Evolutionary conservation across 64 coral and sea anemone species (phyloP).

Genomic region (Catalaphyllia jardinei): DNA sequence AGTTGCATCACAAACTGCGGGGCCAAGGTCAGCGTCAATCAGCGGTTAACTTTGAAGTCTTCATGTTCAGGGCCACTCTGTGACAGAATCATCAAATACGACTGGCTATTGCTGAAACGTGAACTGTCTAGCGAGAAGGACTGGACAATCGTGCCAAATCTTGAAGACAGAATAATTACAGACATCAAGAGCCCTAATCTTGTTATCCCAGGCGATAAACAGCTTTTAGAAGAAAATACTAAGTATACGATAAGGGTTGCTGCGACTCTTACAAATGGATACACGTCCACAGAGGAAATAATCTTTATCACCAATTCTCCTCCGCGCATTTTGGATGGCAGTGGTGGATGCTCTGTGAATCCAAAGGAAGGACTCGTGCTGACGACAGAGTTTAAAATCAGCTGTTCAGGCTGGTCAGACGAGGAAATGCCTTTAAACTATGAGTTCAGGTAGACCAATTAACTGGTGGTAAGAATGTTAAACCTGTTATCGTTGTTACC

Average conservation of each 20-base stretch:
- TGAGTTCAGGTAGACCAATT: conserved; percentile 67
- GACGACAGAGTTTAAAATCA: conserved; percentile 56
- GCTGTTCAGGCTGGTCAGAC: conserved; percentile 56
- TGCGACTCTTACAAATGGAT: neutral
- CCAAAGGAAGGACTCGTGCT: conserved; percentile 54
- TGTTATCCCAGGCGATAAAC: conserved; percentile 53
- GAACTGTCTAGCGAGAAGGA: neutral
- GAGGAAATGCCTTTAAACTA: conserved; percentile 60
- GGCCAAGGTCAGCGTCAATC: conserved; percentile 44
- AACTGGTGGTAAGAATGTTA: neutral
- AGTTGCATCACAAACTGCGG: conserved; percentile 76
- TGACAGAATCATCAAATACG: conserved; percentile 50
- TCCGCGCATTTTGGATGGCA: neutral
- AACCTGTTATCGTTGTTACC: neutral
- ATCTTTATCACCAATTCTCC: conserved; percentile 72
- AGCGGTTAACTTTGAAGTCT: conserved; percentile 53
- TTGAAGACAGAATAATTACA: conserved; percentile 44
- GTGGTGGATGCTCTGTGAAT: conserved; percentile 33
- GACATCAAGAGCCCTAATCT: conserved; percentile 63
- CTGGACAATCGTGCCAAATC: conserved; percentile 39
- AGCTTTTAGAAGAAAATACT: conserved; percentile 23
- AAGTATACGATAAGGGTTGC: neutral
- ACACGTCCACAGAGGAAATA: neutral
- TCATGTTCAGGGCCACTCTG: conserved; percentile 66
- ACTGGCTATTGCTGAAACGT: conserved; percentile 60